Evolutionary conservation across 2,888 invertebrate genomes (phyloP), one percentile per base, ranked within the genome.

Genomic region (Torymus texanus): DNA sequence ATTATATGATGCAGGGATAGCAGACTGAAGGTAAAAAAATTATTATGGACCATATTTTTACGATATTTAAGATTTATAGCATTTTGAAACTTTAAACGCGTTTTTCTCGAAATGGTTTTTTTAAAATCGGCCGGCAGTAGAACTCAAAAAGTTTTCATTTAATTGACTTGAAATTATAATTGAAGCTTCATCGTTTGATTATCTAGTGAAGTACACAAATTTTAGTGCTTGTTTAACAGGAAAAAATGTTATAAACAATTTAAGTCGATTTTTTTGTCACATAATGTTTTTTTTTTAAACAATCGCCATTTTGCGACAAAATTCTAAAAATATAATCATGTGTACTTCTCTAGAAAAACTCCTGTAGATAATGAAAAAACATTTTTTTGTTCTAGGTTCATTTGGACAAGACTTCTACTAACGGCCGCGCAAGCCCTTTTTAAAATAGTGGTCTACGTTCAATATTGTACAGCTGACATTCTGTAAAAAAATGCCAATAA

Each of bases 231-330:
- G 3, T 21, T 68, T 68, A 53, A 68, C 68, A 68, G 10, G 55
- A 53, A 68, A 68, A 68, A 68, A 68, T 53, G 61, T 63, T 63
- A 63, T 63, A n/a, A 63, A 21, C 41, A 41, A 41, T 41, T 29
- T 18, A 63, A 41, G 68, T n/a, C n/a, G n/a, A n/a, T n/a, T n/a
- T n/a, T n/a, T n/a, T n/a, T n/a, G n/a, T n/a, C 53, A 68, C 1
- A 21, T 10, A 68, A 10, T 10, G n/a, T n/a, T 56, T 68, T 51
- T 53, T 51, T 2, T 68, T 68, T 2, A 68, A 68, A 51, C 68
- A 51, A 24, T 68, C 55, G 68, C 68, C 55, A 68, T 68, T 68
- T 68, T 18, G 68, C 68, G 18, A 68, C 53, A 68, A 68, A 68
- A 68, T 53, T 24, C 29, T 53, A 8, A 14, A 68, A 68, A 68